Evolutionary conservation across 2,113 vertebrate species (phyloP), one percentile per base, ranked within the genome.

Genomic region (Thunnus thynnus): DNA sequence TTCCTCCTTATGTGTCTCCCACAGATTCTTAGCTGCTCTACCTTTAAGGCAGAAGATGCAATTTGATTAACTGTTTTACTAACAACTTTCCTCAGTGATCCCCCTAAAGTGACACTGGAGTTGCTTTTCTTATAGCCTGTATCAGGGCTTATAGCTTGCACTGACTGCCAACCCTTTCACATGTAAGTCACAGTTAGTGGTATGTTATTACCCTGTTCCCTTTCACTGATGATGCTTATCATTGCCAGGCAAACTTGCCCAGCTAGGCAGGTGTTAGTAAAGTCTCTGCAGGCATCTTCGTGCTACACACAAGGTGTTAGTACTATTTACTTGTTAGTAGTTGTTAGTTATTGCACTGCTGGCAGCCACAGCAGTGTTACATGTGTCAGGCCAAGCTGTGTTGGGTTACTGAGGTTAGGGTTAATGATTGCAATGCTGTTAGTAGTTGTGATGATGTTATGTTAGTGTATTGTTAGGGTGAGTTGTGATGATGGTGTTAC

Each of bases 401-500:
- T 83, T 66, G 72, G 82, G 76, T 90, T 84, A 72, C 83, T 89
- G 79, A 85, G 75, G 84, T 91, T 79, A 79, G 88, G 85, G 90
- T 91, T 73, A 60, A 90, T 93, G 91, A 66, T 72, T 50, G 70
- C 32, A 77, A 91, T 93, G 93, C 73, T 84, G 91, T 93, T 93
- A 91, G 91, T 93, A 87, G 81, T 74, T 82, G 83, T 80, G 72
- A 91, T 89, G 91, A 92, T 76, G 88, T 83, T 48, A 86, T 89
- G 89, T 86, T 67, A 63, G 76, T 87, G 81, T 84, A 70, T 85
- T 89, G 83, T 90, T 88, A 76, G 87, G 81, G 90, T 91, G 89
- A 89, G 76, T 82, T 87, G 87, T 82, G 88, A 91, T 88, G 80
- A 91, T 88, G 89, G 82, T 91, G 91, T 93, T 92, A 89, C 82